These are phyloP conservation scores for Natator depressus DNA, from an alignment of 2,113 vertebrate genomes.

Conservation along the genomic window DNA sequence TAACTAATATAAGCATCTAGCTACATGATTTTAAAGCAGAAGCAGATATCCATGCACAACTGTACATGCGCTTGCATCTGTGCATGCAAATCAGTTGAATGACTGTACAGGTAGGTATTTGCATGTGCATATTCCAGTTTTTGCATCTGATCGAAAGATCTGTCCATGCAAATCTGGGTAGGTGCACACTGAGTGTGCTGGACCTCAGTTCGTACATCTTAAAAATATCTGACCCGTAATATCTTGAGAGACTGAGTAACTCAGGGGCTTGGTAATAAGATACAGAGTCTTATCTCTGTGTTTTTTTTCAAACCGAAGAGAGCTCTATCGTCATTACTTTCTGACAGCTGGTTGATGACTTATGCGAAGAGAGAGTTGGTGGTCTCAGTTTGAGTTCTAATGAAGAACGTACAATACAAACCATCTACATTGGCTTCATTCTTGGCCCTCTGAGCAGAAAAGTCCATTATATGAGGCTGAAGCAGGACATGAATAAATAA, in stretches of 20 bases:
- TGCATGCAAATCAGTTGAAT: not conserved
- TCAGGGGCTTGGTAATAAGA: not conserved
- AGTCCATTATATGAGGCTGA: not conserved
- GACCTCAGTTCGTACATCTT: accelerated
- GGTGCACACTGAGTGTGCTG: not conserved
- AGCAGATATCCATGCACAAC: not conserved
- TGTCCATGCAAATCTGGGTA: not conserved
- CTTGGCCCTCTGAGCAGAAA: not conserved
- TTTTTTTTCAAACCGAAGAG: slow-evolving; percentile 28
- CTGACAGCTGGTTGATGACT: slow-evolving; percentile 27
- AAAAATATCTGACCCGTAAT: not conserved
- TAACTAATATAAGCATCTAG: not conserved
- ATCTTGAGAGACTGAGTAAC: slow-evolving; percentile 9
- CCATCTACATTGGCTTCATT: not conserved
- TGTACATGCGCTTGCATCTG: not conserved
- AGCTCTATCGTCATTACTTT: slow-evolving; percentile 2
- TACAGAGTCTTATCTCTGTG: not conserved
- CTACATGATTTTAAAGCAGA: not conserved
- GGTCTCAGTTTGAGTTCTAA: slow-evolving; percentile 44
- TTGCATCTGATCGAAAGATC: not conserved
- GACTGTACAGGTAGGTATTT: not conserved
- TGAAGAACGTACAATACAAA: not conserved
- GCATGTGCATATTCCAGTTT: not conserved
- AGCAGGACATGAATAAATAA: not conserved
- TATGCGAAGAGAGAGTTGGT: slow-evolving; percentile 17